Evolutionary conservation across 1,140 invertebrate genomes (phyloP).

Genomic region (Aporrectodea caliginosa): DNA sequence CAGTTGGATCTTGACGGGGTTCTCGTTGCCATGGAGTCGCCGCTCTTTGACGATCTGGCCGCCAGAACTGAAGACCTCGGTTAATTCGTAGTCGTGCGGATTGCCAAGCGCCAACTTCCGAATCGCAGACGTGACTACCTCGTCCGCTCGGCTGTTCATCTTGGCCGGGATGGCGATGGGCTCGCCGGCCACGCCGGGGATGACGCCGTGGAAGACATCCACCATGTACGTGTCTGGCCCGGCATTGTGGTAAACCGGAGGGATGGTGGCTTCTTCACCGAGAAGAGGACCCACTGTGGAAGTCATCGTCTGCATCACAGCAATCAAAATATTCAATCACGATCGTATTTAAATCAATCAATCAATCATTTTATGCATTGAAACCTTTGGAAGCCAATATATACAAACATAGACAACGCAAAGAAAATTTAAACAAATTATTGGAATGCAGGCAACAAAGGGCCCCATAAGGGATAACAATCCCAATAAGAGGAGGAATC

Average conservation of each 20-base stretch:
- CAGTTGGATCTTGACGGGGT: constrained; percentile 85
- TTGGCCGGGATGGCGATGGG: not conserved
- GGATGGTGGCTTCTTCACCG: not conserved
- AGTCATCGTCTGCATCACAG: not conserved
- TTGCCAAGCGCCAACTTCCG: not conserved
- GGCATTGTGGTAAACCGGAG: not conserved
- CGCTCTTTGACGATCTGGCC: constrained; percentile 83
- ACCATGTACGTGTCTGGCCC: not conserved
- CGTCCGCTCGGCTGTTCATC: not conserved
- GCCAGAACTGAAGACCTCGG: constrained; percentile 74
- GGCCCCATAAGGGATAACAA: too few relatives aligned
- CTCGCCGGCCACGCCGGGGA: not conserved
- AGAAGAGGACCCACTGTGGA: not conserved
- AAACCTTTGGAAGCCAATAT: too few relatives aligned
- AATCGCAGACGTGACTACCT: not conserved
- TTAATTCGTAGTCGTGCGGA: constrained; percentile 63
- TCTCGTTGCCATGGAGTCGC: constrained; percentile 76
- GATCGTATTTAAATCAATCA: too few relatives aligned
- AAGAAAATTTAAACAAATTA: too few relatives aligned
- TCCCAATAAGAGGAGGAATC: too few relatives aligned
- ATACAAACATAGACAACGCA: too few relatives aligned
- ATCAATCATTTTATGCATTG: too few relatives aligned
- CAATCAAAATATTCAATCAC: too few relatives aligned
- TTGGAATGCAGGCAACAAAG: too few relatives aligned
- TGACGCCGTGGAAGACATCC: not conserved